Evolutionary conservation across 1,140 invertebrate genomes (phyloP), one percentile per base, ranked within the genome.

Genomic region (Eupristina koningsbergeri): DNA sequence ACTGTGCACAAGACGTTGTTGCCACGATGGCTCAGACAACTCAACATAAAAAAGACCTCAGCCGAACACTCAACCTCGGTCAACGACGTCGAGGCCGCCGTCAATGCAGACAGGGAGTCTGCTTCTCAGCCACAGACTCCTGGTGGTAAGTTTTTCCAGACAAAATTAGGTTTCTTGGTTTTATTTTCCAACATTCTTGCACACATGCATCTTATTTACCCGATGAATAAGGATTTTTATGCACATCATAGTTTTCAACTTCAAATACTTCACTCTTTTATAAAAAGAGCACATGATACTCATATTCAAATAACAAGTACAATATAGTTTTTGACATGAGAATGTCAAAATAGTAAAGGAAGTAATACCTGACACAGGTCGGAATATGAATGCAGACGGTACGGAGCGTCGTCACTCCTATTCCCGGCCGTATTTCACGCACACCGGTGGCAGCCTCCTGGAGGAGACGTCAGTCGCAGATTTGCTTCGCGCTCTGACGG

Each of bases 401-500:
- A 17, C 53, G 13, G 84, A 78, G 34, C 79, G 75, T 8, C 84
- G 84, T 64, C 81, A 87, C 50, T 86, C 82, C 15, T 75, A 69
- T 58, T 29, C 77, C 3, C 84, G 84, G 9, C 75, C 89, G 13
- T 90, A 92, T 63, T 87, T 90, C 41, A 91, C 90, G 36, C 89
- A 91, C 39, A 88, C 89, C 0, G 89, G 90, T 8, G 86, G 88
- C 7, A 93, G 94, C 87, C 92, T 96, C 36, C 90, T 96, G 64
- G 96, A 96, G 91, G 94, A 96, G 86, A 96, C 96, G 0, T 96
- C 95, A 31, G 91, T 96, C 19, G 95, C 95, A 5, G 96, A 96
- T 90, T 93, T 96, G 34, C 92, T 96, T 26, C 91, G 96, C 50
- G 95, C 95, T 0, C 88, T 97, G 26, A 94, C 95, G 39, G 94